These are phyloP conservation scores for honey bee (Apis mellifera) DNA, from an alignment of 1,140 invertebrate genomes.

Conservation along the genomic window Amel_HAv3.1 CM009942.2:5971001-5971500, in stretches of 20 bases:
- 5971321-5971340: constrained; percentile 47
- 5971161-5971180: background rate
- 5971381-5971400: constrained; percentile 18
- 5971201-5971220: constrained; percentile 2
- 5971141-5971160: background rate
- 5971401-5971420: constrained; percentile 10
- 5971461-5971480: background rate
- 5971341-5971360: background rate
- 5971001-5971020: background rate
- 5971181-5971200: background rate
- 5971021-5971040: background rate
- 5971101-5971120: too few species aligned
- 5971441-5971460: constrained; percentile 19
- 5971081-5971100: constrained; percentile 5
- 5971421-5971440: background rate
- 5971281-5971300: constrained; percentile 41
- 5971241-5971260: background rate
- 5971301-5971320: constrained; percentile 59
- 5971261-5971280: constrained; percentile 23
- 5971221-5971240: background rate
- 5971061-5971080: background rate
- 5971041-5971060: background rate
- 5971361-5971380: background rate
- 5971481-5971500: background rate
- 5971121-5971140: too few species aligned